Conservation (phyloP, 2,888 invertebrate species). For the Trachelus troglodyta region DNA sequence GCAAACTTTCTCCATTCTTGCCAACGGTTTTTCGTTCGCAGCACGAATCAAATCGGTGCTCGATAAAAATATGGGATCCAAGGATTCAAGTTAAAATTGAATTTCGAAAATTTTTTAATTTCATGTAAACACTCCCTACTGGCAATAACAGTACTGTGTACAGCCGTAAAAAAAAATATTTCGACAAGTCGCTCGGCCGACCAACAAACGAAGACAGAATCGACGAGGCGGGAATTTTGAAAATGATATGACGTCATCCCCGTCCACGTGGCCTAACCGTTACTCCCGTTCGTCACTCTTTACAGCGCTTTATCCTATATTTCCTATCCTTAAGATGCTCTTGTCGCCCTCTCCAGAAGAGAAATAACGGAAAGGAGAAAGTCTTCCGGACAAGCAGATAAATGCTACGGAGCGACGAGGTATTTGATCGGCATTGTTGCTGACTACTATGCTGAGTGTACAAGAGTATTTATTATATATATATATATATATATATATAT, state of each 20-base stretch:
- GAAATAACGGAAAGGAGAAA: not conserved
- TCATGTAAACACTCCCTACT: not conserved
- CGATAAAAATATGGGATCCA: too few species aligned
- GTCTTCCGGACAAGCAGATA: not conserved
- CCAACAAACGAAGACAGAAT: not conserved
- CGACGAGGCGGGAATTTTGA: not conserved
- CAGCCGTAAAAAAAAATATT: too few species aligned
- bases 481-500: not conserved
- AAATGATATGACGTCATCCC: not conserved
- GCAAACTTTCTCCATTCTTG: slow-evolving; percentile 54
- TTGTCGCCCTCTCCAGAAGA: not conserved
- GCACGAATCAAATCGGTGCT: not conserved
- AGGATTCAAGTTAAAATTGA: too few species aligned
- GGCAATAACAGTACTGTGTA: too few species aligned
- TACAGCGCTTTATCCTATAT: not conserved
- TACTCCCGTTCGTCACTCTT: not conserved
- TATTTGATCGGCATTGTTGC: not conserved
- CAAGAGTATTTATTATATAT: not conserved
- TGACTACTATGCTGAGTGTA: not conserved
- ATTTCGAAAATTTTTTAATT: too few species aligned
- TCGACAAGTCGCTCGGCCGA: too few species aligned
- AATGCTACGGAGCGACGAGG: not conserved
- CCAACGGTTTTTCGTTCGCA: slow-evolving; percentile 47
- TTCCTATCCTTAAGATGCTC: not conserved
- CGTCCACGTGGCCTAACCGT: not conserved